phyloP scores from a whole-genome alignment of 2,888 invertebrate species.

The Craniophora ligustri region DNA sequence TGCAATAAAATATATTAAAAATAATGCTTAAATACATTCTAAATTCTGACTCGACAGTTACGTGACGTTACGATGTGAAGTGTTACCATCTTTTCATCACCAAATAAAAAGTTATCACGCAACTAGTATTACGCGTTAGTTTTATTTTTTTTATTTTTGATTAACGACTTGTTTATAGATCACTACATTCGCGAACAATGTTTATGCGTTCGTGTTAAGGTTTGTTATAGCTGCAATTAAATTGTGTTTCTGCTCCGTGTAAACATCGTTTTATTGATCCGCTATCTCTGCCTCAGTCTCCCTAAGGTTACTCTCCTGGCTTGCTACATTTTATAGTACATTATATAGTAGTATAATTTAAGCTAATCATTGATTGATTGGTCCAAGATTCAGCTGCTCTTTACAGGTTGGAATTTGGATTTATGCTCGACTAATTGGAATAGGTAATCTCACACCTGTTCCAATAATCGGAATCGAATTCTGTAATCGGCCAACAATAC shows the following conservation, averaged over 20 bases:
- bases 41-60: conserved; percentile 1
- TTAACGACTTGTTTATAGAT: conserved; percentile 32
- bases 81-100: conserved; percentile 13
- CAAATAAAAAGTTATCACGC: conserved; percentile 38
- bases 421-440: no score
- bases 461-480: no score
- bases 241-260: conserved; percentile 38
- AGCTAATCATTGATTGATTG: no score
- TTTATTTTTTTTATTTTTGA: conserved; percentile 28
- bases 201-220: conserved; percentile 21
- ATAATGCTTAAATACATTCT: background rate
- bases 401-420: no score
- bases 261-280: conserved; percentile 48
- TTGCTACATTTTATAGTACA: background rate
- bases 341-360: no score
- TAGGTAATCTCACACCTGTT: no score
- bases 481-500: no score
- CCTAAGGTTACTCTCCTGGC: conserved; percentile 11
- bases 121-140: conserved; percentile 32
- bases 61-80: conserved; percentile 5
- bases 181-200: conserved; percentile 30
- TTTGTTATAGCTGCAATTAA: conserved; percentile 42
- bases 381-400: no score
- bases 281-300: conserved; percentile 10
- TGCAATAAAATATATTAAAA: background rate